phyloP scores from a whole-genome alignment of 2,113 vertebrate genomes.

The Elephas maximus region DNA sequence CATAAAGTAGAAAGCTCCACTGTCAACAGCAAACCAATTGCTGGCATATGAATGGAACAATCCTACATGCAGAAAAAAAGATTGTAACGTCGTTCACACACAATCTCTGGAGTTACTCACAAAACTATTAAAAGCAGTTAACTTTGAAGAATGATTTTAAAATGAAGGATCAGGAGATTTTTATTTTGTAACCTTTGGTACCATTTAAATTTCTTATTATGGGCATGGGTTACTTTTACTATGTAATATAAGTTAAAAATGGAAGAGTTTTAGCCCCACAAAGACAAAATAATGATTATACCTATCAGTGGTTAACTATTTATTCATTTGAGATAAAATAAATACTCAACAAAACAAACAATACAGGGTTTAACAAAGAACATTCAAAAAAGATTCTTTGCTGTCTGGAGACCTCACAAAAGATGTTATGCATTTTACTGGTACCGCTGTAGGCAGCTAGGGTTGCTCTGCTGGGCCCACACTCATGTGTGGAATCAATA shows the following conservation, averaged over 20 bases:
- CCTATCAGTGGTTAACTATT: constrained; percentile 11
- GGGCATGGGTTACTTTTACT: constrained; percentile 29
- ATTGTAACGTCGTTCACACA: not conserved
- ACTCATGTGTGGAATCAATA: constrained; percentile 69
- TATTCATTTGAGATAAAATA: constrained; percentile 43
- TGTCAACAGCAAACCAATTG: not conserved
- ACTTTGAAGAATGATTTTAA: constrained; percentile 39
- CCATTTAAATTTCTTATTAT: constrained; percentile 28
- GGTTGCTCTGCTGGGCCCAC: constrained; percentile 8
- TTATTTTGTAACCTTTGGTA: not conserved
- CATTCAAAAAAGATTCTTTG: constrained; percentile 32
- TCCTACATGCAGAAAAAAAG: not conserved
- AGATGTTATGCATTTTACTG: constrained; percentile 40
- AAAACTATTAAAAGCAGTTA: constrained; percentile 21
- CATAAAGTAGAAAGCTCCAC: not conserved
- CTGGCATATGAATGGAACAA: not conserved
- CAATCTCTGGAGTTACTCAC: not conserved
- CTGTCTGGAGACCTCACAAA: constrained; percentile 29
- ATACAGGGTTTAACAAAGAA: constrained; percentile 19
- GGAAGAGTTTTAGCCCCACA: not conserved
- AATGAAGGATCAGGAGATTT: not conserved
- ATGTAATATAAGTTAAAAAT: constrained; percentile 43
- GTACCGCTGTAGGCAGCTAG: not conserved
- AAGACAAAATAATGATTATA: constrained; percentile 30
- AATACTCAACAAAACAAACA: not conserved